Percentiles rank a stretch among this genome's conserved stretches.
Conservation (phyloP, 2,797 vertebrate species). For the Lepus oiostolus region DNA sequence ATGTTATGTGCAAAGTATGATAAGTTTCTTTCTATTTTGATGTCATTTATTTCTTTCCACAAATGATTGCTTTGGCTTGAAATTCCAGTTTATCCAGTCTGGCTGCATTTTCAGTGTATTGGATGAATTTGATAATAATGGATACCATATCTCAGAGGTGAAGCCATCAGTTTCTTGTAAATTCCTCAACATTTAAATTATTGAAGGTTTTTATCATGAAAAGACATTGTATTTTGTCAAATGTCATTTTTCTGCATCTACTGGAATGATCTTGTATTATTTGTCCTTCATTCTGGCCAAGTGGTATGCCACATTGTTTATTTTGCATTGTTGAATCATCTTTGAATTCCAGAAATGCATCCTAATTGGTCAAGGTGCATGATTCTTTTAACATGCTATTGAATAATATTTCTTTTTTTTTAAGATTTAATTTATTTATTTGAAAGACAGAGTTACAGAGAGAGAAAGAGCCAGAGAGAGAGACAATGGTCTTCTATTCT, state of each 20-base stretch:
- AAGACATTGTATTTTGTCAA: background rate
- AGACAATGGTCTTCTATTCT: no score
- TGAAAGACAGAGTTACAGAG: no score
- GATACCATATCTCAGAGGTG: background rate
- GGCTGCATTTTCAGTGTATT: background rate
- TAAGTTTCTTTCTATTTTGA: background rate
- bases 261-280: background rate
- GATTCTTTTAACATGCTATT: background rate
- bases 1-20: background rate
- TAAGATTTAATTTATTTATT: no score
- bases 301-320: background rate
- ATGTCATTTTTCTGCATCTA: background rate
- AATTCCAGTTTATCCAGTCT: background rate
- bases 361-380: background rate
- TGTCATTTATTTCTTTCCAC: background rate
- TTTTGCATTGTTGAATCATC: background rate
- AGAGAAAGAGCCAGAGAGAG: no score
- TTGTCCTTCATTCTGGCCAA: background rate
- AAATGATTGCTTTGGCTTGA: background rate
- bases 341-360: background rate
- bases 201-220: background rate
- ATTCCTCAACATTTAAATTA: background rate
- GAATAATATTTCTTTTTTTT: background rate
- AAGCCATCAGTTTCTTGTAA: background rate
- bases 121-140: background rate